Evolutionary conservation across 2,888 invertebrate genomes (phyloP).

Genomic region (Melinaea marsaeus): DNA sequence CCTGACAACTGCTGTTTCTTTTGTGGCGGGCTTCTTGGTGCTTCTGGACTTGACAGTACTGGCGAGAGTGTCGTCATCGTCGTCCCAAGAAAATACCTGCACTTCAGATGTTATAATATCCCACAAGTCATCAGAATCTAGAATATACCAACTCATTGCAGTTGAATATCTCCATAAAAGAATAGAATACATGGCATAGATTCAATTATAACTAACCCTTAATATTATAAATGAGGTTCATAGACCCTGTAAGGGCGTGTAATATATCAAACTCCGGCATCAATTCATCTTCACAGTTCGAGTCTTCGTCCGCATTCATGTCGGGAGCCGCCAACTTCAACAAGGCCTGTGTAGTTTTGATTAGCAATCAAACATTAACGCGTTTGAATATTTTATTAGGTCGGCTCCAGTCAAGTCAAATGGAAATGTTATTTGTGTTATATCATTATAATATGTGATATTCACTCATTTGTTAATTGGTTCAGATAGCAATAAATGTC

Average conservation of each 20-base stretch:
- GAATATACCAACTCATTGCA: background rate
- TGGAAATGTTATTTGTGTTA: slow-evolving; percentile 15
- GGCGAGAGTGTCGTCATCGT: slow-evolving; percentile 55
- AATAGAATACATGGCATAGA: background rate
- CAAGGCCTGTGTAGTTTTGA: slow-evolving; percentile 59
- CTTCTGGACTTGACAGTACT: slow-evolving; percentile 56
- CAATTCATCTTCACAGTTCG: slow-evolving; percentile 52
- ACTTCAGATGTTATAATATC: slow-evolving; percentile 45
- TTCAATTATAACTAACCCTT: slow-evolving; percentile 26
- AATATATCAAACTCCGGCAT: slow-evolving; percentile 53
- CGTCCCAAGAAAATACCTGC: slow-evolving; percentile 58
- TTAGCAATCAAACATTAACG: slow-evolving; percentile 48
- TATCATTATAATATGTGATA: background rate
- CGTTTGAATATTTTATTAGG: slow-evolving; percentile 25
- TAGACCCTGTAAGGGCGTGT: slow-evolving; percentile 58
- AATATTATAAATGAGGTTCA: slow-evolving; percentile 43
- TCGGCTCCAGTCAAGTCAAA: slow-evolving; percentile 10
- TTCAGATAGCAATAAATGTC: background rate
- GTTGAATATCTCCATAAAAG: background rate
- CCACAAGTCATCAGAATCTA: slow-evolving; percentile 52
- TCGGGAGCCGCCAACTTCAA: slow-evolving; percentile 67
- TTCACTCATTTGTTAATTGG: background rate
- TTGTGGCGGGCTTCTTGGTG: slow-evolving; percentile 53
- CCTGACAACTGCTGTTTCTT: slow-evolving; percentile 44
- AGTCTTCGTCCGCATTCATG: slow-evolving; percentile 59